A percentile compares a stretch with the other conserved stretches of the same genome.
These are phyloP conservation scores for Coptodon rendalli DNA, from an alignment of 2,113 vertebrate species.

Conservation along the genomic window DNA sequence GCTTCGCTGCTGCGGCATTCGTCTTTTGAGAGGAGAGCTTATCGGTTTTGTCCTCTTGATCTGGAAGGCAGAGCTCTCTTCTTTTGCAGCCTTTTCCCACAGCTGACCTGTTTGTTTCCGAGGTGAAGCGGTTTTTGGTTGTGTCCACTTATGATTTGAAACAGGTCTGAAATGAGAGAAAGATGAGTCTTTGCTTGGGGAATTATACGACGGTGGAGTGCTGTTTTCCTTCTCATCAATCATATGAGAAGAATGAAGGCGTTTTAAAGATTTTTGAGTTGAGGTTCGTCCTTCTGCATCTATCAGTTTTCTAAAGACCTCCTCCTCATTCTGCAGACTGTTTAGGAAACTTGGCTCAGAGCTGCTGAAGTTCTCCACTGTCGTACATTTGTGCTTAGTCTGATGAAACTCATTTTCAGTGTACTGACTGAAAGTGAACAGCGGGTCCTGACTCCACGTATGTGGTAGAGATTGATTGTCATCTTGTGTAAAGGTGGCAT, in stretches of 20 bases:
- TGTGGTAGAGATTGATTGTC: slow-evolving; percentile 2
- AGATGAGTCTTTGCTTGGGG: background rate
- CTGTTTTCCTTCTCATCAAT: slow-evolving; percentile 52
- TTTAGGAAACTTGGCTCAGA: background rate
- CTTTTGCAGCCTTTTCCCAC: background rate
- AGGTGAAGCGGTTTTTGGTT: background rate
- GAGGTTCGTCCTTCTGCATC: slow-evolving; percentile 10
- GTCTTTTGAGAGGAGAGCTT: slow-evolving; percentile 7
- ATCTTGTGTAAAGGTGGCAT: background rate
- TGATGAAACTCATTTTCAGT: background rate
- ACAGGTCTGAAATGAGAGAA: background rate
- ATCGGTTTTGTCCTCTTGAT: slow-evolving; percentile 6
- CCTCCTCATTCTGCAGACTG: slow-evolving; percentile 16
- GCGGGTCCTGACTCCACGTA: slow-evolving; percentile 31
- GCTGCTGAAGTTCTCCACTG: background rate
- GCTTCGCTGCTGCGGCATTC: background rate
- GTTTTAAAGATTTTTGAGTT: slow-evolving; percentile 32
- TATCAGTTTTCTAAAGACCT: background rate
- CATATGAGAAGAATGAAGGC: background rate
- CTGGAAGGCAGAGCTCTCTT: background rate
- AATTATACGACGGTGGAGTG: background rate
- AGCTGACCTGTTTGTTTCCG: background rate
- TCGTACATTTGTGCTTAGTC: background rate
- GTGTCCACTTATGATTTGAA: background rate
- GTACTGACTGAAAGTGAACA: slow-evolving; percentile 3